Evolutionary conservation across 2,113 vertebrate species (phyloP), one percentile per base, ranked within the genome.

Genomic region (Chelonoidis abingdonii): DNA sequence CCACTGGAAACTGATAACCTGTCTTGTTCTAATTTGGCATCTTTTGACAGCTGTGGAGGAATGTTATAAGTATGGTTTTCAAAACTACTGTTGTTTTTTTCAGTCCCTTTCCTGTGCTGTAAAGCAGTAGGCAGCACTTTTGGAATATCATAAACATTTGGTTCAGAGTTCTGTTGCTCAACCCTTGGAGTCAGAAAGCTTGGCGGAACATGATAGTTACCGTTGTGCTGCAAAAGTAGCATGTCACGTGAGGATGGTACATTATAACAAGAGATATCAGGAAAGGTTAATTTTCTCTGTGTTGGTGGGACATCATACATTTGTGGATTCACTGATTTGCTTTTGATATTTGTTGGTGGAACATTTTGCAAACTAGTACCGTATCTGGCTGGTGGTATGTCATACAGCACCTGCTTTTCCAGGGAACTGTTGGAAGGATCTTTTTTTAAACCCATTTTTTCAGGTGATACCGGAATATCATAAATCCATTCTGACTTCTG

Each of bases 401-500:
- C 89, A 0, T 97, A 98, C 82, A 98, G 87, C 41, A 79, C 87
- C 1, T 82, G 54, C 21, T 83, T 93, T 72, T 97, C 96, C 56
- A 3, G 22, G 3, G n/a, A n/a, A 84, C 83, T 95, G 1, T 83
- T 56, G 24, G 92, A 52, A 81, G 92, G 24, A 0, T 8, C 19
- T 1, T 92, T 54, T 44, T 94, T 96, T 47, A 87, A 44, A 5
- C 80, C n/a, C 41, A 93, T 83, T 93, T 98, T 98, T 84, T 99
- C 98, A 0, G 97, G 97, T 72, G 98, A 96, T 5, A 97, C 94
- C 0, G 99, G 99, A 1, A 98, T 98, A 62, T 99, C 99, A 11
- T 99, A 99, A 94, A 99, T 98, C 99, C 99, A 99, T 24, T 99
- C 99, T 8, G 98, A 97, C 54, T 99, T 99, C 4, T 80, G 95